Percentiles rank a stretch among this genome's conserved stretches.
These are phyloP conservation scores for Microcebus jonahi DNA, from an alignment of 2,113 vertebrate genomes.

Conservation along the genomic window DNA sequence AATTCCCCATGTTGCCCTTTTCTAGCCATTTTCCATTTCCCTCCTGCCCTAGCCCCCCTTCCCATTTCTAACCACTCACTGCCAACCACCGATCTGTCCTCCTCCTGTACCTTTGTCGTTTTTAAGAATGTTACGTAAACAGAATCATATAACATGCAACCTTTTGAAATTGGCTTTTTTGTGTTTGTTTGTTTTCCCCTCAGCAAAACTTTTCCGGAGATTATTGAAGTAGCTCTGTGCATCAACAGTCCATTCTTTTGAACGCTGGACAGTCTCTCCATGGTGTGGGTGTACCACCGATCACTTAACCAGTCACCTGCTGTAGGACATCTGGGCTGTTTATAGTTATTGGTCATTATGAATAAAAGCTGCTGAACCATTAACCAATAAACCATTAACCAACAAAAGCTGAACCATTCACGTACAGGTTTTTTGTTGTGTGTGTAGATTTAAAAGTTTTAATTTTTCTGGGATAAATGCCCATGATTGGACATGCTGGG, in stretches of 20 bases:
- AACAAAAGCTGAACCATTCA: not conserved
- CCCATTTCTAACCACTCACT: not conserved
- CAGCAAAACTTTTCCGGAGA: not conserved
- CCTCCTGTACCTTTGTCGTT: not conserved
- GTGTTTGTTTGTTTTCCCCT: not conserved
- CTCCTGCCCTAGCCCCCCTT: not conserved
- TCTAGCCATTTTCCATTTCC: not conserved
- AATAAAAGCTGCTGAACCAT: not conserved
- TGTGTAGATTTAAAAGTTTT: not conserved
- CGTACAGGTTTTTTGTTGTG: not conserved
- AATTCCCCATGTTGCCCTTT: not conserved
- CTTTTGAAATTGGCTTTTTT: not conserved
- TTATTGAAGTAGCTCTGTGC: not conserved
- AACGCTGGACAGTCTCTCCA: not conserved
- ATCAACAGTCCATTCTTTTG: not conserved
- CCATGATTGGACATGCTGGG: not conserved
- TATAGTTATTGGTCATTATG: not conserved
- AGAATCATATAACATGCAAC: not conserved
- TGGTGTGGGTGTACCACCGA: not conserved
- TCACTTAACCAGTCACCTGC: not conserved
- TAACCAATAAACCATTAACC: no score
- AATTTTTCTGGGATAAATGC: not conserved
- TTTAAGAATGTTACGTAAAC: not conserved
- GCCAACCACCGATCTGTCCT: not conserved
- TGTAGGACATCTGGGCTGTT: not conserved